Evolutionary conservation across 2,113 vertebrate species (phyloP).

Genomic region (Tychaedon coryphoeus): DNA sequence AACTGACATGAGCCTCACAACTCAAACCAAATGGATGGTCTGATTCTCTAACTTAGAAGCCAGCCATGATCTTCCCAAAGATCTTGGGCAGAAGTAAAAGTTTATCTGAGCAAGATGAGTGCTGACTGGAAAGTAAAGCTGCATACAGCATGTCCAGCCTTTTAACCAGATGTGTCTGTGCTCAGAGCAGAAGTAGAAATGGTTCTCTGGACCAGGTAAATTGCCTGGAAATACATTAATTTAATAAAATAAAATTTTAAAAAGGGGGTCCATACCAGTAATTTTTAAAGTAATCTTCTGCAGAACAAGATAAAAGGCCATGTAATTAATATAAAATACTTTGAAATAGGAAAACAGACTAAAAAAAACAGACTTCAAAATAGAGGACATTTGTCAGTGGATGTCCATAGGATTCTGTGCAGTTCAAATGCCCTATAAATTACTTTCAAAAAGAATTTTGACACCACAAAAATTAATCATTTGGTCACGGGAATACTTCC

Average conservation of each 20-base stretch:
- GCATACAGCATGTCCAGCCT: not conserved
- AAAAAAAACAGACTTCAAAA: not conserved
- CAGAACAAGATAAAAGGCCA: not conserved
- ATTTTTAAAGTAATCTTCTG: not conserved
- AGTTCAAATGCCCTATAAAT: not conserved
- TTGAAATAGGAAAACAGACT: not conserved
- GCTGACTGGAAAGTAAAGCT: not conserved
- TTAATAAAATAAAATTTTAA: not conserved
- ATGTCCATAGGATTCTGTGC: not conserved
- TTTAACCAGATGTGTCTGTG: not conserved
- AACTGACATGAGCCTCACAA: not conserved
- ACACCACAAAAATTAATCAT: not conserved
- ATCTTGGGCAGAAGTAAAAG: not conserved
- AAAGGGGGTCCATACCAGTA: rapidly evolving
- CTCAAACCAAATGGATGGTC: not conserved
- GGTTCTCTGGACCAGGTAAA: not conserved
- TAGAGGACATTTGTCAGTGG: not conserved
- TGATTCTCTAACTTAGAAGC: not conserved
- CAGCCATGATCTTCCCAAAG: not conserved
- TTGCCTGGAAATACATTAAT: not conserved
- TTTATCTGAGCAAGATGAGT: not conserved
- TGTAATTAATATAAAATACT: not conserved
- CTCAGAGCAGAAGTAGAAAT: not conserved
- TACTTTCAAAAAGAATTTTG: not conserved
- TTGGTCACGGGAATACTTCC: not conserved